Evolutionary conservation across 2,113 vertebrate genomes (phyloP), one percentile per base, ranked within the genome.

Genomic region (Platycercus adscitus): DNA sequence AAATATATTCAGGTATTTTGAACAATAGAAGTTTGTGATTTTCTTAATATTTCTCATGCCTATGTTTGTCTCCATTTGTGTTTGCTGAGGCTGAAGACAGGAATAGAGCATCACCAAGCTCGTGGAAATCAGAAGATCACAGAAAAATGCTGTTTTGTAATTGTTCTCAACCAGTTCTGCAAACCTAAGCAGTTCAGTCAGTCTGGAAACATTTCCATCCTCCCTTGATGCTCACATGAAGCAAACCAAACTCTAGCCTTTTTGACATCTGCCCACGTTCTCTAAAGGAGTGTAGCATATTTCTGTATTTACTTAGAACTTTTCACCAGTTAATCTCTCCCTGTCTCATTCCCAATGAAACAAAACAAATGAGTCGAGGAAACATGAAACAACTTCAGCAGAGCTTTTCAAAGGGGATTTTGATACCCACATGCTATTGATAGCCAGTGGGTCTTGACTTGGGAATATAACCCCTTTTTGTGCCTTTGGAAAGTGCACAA

Each of bases 131-230:
- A 68, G 87, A 37, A 82, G 60, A 90, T 78, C 79, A 78, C 44
- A 81, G 80, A 73, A 91, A 85, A 97, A 94, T 72, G 81, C 49
- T 89, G 41, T 35, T 86, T 90, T 93, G 72, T 86, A 94, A 95
- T 75, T 89, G 28, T 49, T 91, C 68, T 68, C 56, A 49, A 44
- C 50, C 60, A 76, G 50, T 86, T 91, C 58, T 88, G 76, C 93
- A 91, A 85, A 92, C 43, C 46, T 72, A 69, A 91, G 89, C 80
- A 68, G 47, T 60, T 83, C 55, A 80, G 81, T 55, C 24, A 58
- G 24, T 81, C 35, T 86, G 52, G 69, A 94, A 88, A 96, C 44
- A 47, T 64, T 86, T 93, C 73, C 72, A 56, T 75, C 25, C 52
- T 56, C 60, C n/a, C 47, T 63, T 63, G 72, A 86, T n/a, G 52